A percentile compares a stretch with the other conserved stretches of the same genome.
phyloP scores from a whole-genome alignment of 2,888 invertebrate genomes.

The Marronus borbonicus region DNA sequence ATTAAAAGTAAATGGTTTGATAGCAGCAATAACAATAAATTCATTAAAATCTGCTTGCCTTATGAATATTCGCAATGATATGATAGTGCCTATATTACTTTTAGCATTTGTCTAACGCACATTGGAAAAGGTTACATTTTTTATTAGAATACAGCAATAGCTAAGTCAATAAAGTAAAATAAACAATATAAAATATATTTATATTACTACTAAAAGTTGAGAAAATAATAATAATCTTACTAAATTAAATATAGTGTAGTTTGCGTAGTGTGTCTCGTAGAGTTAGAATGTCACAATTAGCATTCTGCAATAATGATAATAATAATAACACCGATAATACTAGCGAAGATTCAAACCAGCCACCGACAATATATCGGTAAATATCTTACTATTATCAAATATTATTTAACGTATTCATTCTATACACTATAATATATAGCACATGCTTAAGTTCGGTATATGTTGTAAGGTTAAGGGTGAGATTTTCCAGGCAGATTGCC shows the following conservation, averaged over 20 bases:
- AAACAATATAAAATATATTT: slow-evolving; percentile 25
- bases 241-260: slow-evolving; percentile 45
- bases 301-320: slow-evolving; percentile 80
- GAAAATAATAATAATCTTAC: slow-evolving; percentile 10
- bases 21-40: slow-evolving; percentile 13
- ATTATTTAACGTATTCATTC: slow-evolving; percentile 8
- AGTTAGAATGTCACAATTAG: slow-evolving; percentile 81
- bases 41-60: slow-evolving; percentile 48
- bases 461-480: slow-evolving; percentile 47
- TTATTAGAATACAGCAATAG: slow-evolving; percentile 46
- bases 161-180: slow-evolving; percentile 46
- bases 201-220: slow-evolving; percentile 18
- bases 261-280: slow-evolving; percentile 42
- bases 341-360: slow-evolving; percentile 89
- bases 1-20: slow-evolving; percentile 14
- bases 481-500: slow-evolving; percentile 47
- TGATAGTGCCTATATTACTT: slow-evolving; percentile 50
- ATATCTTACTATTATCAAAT: slow-evolving; percentile 44
- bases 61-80: slow-evolving; percentile 47
- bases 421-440: background rate
- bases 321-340: slow-evolving; percentile 85
- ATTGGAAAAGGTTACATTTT: slow-evolving; percentile 32
- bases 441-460: background rate
- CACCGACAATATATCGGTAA: slow-evolving; percentile 92
- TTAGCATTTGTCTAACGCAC: slow-evolving; percentile 29